These are phyloP conservation scores for Theristicus caerulescens DNA, from an alignment of 2,113 vertebrate species.

Conservation along the genomic window DNA sequence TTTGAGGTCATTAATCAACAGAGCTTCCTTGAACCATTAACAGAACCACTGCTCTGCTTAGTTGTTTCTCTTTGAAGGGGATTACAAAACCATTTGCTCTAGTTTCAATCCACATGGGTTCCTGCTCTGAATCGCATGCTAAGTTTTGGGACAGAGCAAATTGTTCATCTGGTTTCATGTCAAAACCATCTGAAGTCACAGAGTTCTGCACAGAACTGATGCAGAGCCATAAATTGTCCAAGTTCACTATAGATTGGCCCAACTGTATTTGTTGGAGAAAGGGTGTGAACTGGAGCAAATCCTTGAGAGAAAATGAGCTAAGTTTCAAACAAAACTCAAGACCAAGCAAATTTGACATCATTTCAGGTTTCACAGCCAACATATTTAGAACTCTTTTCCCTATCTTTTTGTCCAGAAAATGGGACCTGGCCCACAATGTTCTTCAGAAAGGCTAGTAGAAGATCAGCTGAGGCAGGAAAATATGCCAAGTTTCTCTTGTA, in stretches of 20 bases:
- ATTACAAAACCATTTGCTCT: conserved; percentile 54
- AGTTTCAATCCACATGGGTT: conserved; percentile 26
- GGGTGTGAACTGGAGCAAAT: neutral
- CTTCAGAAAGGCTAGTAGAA: neutral
- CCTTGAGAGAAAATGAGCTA: neutral
- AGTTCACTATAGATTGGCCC: neutral
- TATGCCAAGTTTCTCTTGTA: neutral
- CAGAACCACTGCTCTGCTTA: neutral
- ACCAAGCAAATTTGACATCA: neutral
- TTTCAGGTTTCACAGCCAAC: conserved; percentile 8
- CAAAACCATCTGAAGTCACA: conserved; percentile 49
- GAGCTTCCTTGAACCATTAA: conserved; percentile 11
- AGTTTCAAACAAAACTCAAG: neutral
- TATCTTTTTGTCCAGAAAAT: neutral
- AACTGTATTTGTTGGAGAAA: neutral
- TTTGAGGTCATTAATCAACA: conserved; percentile 43
- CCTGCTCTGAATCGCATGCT: conserved; percentile 15
- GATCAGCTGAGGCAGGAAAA: neutral
- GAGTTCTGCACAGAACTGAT: neutral
- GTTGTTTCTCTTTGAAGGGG: conserved; percentile 56
- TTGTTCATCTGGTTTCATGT: conserved; percentile 59
- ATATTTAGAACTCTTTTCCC: neutral
- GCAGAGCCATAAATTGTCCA: neutral
- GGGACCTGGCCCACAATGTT: neutral
- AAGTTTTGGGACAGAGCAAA: neutral